phyloP scores from a whole-genome alignment of 2,113 vertebrate species.

The Caloenas nicobarica region DNA sequence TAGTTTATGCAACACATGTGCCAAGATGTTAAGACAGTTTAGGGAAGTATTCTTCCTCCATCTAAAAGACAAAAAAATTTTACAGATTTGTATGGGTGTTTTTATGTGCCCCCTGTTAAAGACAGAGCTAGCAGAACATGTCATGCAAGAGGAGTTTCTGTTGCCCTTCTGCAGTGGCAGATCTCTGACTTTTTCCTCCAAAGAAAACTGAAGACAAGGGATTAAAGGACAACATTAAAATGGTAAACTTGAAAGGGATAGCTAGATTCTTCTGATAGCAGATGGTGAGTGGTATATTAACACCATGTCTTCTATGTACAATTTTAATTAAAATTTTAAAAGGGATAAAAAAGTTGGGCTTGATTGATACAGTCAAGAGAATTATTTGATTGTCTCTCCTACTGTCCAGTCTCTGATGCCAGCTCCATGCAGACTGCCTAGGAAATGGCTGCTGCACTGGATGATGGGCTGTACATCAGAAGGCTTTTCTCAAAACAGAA shows the following conservation, averaged over 20 bases:
- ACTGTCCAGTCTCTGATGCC: background rate
- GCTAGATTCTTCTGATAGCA: background rate
- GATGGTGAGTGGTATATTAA: background rate
- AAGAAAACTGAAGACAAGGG: background rate
- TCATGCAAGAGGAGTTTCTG: background rate
- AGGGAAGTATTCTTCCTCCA: background rate
- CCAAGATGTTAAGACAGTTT: background rate
- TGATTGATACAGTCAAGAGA: background rate
- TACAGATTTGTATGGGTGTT: background rate
- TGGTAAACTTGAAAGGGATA: background rate
- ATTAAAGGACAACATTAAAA: background rate
- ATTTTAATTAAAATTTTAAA: background rate
- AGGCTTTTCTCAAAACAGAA: background rate
- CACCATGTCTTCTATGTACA: background rate
- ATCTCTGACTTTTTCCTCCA: background rate
- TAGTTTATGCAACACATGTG: background rate
- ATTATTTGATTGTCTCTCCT: background rate
- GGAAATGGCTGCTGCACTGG: fast-evolving
- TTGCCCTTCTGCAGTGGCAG: background rate
- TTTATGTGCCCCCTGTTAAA: background rate
- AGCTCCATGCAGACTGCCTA: background rate
- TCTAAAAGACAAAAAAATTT: background rate
- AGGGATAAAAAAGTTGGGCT: background rate
- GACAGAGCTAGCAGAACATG: background rate
- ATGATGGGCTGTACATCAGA: background rate